A percentile compares a stretch with the other conserved stretches of the same genome.
phyloP scores from a whole-genome alignment of 1,140 invertebrate species.

The Forficula auricularia region DNA sequence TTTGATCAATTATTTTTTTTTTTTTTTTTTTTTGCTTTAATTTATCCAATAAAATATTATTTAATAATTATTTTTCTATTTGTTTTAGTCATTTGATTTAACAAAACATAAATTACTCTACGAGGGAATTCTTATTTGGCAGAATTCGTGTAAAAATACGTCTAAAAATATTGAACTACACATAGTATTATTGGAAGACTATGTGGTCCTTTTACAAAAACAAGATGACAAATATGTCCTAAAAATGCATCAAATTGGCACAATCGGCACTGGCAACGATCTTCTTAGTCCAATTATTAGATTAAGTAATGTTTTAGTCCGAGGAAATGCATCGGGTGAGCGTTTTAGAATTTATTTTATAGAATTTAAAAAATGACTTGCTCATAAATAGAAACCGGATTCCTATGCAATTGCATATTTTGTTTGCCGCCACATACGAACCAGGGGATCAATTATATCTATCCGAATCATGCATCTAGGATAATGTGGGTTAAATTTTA shows the following conservation, averaged over 20 bases:
- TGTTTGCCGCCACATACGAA: no score
- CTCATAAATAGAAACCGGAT: no score
- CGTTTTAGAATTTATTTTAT: slow-evolving; percentile 5
- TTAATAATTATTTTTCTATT: slow-evolving; percentile 6
- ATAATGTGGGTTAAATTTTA: no score
- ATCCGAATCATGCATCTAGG: no score
- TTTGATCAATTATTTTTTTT: neutral
- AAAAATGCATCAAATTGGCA: slow-evolving; percentile 34
- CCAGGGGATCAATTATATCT: no score
- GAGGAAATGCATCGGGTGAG: slow-evolving; percentile 63
- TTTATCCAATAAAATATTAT: neutral
- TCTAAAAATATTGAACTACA: slow-evolving; percentile 69
- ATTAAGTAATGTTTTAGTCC: slow-evolving; percentile 48
- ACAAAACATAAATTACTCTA: slow-evolving; percentile 65
- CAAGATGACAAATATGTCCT: slow-evolving; percentile 71
- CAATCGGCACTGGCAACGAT: slow-evolving; percentile 26
- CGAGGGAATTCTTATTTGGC: slow-evolving; percentile 66
- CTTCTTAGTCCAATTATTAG: slow-evolving; percentile 55
- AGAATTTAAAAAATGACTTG: no score
- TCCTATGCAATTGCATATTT: no score
- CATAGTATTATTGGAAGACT: slow-evolving; percentile 70
- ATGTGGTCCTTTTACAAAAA: slow-evolving; percentile 73
- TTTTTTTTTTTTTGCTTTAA: no score
- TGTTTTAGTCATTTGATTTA: slow-evolving; percentile 52
- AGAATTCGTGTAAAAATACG: slow-evolving; percentile 31